Evolutionary conservation across 2,113 vertebrate species (phyloP).

Genomic region (Cariama cristata): DNA sequence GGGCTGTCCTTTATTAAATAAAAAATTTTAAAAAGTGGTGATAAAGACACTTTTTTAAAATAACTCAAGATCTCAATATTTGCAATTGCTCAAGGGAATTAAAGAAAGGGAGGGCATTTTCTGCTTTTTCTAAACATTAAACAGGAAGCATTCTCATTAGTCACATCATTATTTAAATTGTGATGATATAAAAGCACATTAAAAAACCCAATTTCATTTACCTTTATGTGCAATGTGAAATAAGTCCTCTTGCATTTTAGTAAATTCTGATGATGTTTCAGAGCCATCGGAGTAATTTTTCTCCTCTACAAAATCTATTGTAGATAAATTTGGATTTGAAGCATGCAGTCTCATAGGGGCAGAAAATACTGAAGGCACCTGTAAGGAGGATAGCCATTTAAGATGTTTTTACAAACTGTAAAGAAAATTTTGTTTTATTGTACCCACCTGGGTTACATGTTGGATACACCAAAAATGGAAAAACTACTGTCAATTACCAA

Average conservation of each 20-base stretch:
- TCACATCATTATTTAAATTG: background rate
- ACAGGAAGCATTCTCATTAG: background rate
- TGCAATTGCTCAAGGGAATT: background rate
- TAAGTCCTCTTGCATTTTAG: conserved; percentile 95
- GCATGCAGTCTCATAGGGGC: conserved; percentile 90
- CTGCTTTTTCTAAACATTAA: background rate
- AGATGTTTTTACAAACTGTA: background rate
- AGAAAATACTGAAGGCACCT: conserved; percentile 84
- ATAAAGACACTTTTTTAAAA: background rate
- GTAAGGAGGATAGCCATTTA: background rate
- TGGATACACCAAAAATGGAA: background rate
- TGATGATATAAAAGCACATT: background rate
- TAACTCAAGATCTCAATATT: background rate
- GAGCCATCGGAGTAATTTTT: conserved; percentile 86
- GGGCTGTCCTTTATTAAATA: background rate
- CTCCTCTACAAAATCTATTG: conserved; percentile 85
- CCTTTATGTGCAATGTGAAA: conserved; percentile 91
- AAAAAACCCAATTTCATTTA: conserved; percentile 47
- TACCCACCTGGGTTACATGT: background rate
- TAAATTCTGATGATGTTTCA: conserved; percentile 88
- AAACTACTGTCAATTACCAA: background rate
- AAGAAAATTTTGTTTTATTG: background rate
- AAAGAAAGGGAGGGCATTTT: background rate
- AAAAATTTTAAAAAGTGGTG: background rate
- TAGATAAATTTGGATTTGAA: conserved; percentile 97